These are phyloP conservation scores for Hydrotaea diabolus DNA, from an alignment of 2,888 invertebrate genomes.

Conservation along the genomic window DNA sequence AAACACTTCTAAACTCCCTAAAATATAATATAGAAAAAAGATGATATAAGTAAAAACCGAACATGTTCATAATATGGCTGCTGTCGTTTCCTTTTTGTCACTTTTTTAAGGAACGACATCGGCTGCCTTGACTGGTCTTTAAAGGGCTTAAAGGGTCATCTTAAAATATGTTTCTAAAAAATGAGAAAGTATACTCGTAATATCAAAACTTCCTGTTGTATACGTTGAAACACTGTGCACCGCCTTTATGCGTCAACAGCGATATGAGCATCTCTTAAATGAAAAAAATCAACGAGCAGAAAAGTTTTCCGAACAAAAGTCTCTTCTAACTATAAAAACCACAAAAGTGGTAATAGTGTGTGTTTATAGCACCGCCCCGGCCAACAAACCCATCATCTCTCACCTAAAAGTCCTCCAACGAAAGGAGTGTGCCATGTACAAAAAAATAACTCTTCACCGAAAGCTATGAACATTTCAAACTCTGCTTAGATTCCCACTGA, in stretches of 20 bases:
- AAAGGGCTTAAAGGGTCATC: too few species aligned
- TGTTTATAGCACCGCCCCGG: conserved; percentile 23
- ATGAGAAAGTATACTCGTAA: too few species aligned
- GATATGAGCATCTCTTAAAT: not conserved
- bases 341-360: conserved; percentile 44
- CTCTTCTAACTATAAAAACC: conserved; percentile 50
- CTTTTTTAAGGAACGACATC: too few species aligned
- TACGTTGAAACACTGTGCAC: not conserved
- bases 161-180: too few species aligned
- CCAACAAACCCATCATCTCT: not conserved
- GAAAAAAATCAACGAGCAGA: not conserved
- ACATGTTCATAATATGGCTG: too few species aligned
- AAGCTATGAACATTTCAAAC: conserved; percentile 50
- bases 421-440: not conserved
- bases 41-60: too few species aligned
- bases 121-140: too few species aligned
- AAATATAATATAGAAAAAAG: too few species aligned
- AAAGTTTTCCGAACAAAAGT: conserved; percentile 30
- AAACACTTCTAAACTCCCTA: too few species aligned
- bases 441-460: conserved; percentile 25
- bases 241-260: not conserved
- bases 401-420: not conserved
- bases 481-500: conserved; percentile 49
- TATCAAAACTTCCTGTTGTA: too few species aligned
- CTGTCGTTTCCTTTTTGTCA: too few species aligned